Percentiles rank a stretch among this genome's conserved stretches.
Evolutionary conservation across 2,888 invertebrate species (phyloP).

Genomic region (Notodonta ziczac): DNA sequence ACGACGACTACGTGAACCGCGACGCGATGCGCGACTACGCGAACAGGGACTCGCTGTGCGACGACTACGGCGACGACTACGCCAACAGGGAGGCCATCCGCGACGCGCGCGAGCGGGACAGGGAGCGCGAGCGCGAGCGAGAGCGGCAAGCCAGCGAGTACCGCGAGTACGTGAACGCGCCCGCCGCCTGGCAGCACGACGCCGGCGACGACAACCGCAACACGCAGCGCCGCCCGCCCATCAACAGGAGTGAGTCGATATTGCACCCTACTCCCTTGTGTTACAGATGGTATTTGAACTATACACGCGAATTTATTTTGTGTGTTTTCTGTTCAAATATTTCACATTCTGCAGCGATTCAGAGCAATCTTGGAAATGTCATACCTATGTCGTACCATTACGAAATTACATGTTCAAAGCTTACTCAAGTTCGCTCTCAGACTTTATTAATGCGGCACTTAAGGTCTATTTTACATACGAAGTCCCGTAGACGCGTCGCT

Average conservation of each 20-base stretch:
- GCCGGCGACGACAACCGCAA: constrained; percentile 71
- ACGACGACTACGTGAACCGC: constrained; percentile 80
- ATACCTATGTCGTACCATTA: too few species aligned
- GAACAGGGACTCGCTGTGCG: constrained; percentile 75
- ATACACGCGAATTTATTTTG: background rate
- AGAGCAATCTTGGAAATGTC: too few species aligned
- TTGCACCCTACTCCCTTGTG: too few species aligned
- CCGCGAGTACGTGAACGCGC: constrained; percentile 80
- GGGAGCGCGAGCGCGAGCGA: constrained; percentile 69
- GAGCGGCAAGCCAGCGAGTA: constrained; percentile 72
- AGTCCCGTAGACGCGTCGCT: too few species aligned
- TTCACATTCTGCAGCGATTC: too few species aligned
- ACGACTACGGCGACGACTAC: constrained; percentile 81
- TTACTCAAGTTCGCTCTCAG: too few species aligned
- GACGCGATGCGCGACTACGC: constrained; percentile 77
- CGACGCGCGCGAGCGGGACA: constrained; percentile 70
- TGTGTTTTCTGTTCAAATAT: too few species aligned
- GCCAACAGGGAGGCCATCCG: constrained; percentile 80
- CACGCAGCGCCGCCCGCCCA: constrained; percentile 70
- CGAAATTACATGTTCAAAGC: too few species aligned
- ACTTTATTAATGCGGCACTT: too few species aligned
- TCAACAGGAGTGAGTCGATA: constrained; percentile 47
- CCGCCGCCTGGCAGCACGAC: constrained; percentile 68
- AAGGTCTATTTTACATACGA: too few species aligned
- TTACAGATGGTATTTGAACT: background rate